Evolutionary conservation across 2,113 vertebrate species (phyloP), one percentile per base, ranked within the genome.

Genomic region (Cyphomyrus discorhynchus): DNA sequence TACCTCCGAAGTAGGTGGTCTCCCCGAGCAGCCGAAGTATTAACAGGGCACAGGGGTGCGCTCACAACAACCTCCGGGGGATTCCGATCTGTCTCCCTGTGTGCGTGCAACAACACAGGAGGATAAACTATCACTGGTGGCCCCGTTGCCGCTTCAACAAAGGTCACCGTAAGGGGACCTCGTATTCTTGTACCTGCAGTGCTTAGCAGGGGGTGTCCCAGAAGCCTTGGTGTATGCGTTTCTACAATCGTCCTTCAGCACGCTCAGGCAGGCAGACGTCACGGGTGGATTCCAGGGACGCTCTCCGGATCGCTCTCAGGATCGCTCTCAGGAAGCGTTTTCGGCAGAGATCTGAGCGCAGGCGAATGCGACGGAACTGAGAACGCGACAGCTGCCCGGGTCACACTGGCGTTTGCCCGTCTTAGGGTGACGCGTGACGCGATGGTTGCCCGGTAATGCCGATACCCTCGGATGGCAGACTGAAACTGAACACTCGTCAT

Each of bases 1-100:
- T 53, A 35, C 82, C 47, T 91, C 77, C 91, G 90, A 86, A 87
- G 91, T 95, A 92, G 94, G 93, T 95, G 95, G 95, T 96, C 94
- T 90, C 21, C 45, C 24, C 13, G 91, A 90, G 90, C 91, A 90
- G 89, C 90, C 89, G 88, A 4, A 91, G 90, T 56, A 66, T 92
- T 91, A 86, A 87, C 49, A 90, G 74, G 9, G 83, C 91, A 89
- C 42, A 70, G 47, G 82, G 24, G 77, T 17, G 86, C 83, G 15
- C 77, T 87, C 90, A 93, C 39, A 15, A 17, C 17, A 50, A 50
- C 46, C 85, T 39, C 31, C 3, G 85, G 85, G 85, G 85, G 13
- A 15, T 87, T 53, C 85, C 19, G 39, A 42, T 87, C 85, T 56
- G 85, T 53, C 85, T 53, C 6, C 27, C 27, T 53, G 31, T 35